phyloP scores from a whole-genome alignment of 2,113 vertebrate genomes.

The Coptodon rendalli region DNA sequence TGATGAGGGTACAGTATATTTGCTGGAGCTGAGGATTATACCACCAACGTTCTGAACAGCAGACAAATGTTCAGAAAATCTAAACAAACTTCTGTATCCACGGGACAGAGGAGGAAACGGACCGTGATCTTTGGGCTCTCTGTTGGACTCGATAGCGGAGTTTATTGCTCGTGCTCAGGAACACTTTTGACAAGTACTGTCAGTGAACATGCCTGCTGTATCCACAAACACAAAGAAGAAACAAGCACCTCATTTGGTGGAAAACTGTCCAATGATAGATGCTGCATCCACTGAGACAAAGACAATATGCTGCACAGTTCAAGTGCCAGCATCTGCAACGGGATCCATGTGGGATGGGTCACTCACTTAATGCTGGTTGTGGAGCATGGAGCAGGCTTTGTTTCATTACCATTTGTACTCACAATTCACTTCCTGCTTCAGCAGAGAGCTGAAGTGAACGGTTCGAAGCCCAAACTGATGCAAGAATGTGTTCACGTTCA shows the following conservation, averaged over 20 bases:
- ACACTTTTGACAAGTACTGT: not conserved
- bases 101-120: not conserved
- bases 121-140: not conserved
- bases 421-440: not conserved
- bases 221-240: not conserved
- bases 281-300: not conserved
- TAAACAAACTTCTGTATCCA: not conserved
- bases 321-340: fast-evolving
- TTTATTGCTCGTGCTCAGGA: not conserved
- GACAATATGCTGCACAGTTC: not conserved
- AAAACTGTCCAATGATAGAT: not conserved
- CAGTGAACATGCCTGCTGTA: fast-evolving
- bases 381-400: not conserved
- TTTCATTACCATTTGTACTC: not conserved
- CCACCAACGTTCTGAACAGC: not conserved
- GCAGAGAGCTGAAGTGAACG: not conserved
- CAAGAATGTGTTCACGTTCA: not conserved
- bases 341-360: not conserved
- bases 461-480: not conserved
- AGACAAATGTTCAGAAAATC: not conserved
- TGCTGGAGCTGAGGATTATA: not conserved
- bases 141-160: not conserved
- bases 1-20: fast-evolving
- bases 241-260: not conserved
- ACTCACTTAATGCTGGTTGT: not conserved